Conservation (phyloP, 1,140 invertebrate genomes). For the Lerema accius region DNA sequence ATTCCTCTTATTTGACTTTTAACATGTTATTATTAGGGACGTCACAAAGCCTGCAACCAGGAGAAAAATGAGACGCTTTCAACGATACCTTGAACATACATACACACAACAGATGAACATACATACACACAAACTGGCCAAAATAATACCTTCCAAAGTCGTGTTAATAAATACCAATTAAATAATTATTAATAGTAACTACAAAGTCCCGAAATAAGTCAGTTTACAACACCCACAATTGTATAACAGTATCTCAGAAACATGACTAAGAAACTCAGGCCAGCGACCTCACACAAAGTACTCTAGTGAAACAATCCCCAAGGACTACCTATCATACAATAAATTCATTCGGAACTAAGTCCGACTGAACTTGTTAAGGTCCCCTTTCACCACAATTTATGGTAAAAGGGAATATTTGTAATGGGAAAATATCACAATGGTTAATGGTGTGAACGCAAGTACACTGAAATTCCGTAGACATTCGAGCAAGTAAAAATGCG, state of each 20-base stretch:
- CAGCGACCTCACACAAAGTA: conserved; percentile 9
- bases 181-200: conserved; percentile 29
- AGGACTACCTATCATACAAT: conserved; percentile 45
- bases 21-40: too few species aligned
- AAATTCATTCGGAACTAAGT: conserved; percentile 51
- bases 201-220: background rate
- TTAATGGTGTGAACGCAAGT: conserved; percentile 23
- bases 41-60: too few species aligned
- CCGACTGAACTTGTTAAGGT: conserved; percentile 27
- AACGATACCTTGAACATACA: too few species aligned
- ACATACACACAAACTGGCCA: too few species aligned
- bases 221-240: background rate
- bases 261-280: conserved; percentile 12
- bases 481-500: background rate
- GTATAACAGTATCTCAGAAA: conserved; percentile 13
- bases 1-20: too few species aligned
- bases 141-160: too few species aligned
- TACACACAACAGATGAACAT: too few species aligned
- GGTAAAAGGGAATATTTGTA: conserved; percentile 37
- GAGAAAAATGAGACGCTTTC: too few species aligned
- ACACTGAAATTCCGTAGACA: conserved; percentile 10
- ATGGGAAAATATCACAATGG: conserved; percentile 35
- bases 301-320: conserved; percentile 21
- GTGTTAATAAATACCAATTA: too few species aligned
- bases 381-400: conserved; percentile 35